Conservation (phyloP, 1,140 invertebrate genomes). For the Drosophila nebulosa region DNA sequence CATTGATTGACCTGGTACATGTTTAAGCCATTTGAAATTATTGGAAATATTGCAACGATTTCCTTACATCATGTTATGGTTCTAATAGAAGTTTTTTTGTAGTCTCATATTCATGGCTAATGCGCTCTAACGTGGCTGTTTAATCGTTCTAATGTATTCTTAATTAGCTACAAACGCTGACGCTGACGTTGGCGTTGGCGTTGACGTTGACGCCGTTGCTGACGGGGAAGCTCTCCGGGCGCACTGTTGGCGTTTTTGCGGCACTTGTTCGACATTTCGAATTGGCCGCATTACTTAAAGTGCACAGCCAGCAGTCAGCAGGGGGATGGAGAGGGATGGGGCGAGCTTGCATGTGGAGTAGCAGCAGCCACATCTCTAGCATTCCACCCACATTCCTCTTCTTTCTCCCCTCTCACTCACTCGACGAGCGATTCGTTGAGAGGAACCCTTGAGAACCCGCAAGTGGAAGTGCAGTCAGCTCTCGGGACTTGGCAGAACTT, state of each 20-base stretch:
- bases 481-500: constrained; percentile 47
- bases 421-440: neutral
- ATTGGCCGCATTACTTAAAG: constrained; percentile 73
- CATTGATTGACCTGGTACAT: too few relatives aligned
- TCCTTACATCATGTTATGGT: too few relatives aligned
- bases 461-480: constrained; percentile 47
- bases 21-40: too few relatives aligned
- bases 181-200: neutral
- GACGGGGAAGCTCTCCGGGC: neutral
- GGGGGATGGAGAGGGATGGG: neutral
- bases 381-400: neutral
- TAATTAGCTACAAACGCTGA: constrained; percentile 55
- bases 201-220: neutral
- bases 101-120: neutral
- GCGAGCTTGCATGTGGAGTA: neutral
- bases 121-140: neutral
- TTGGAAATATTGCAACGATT: too few relatives aligned
- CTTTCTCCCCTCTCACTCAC: too few relatives aligned
- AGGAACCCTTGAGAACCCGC: constrained; percentile 49
- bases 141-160: constrained; percentile 62
- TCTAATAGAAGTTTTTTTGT: too few relatives aligned
- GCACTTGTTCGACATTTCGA: constrained; percentile 74
- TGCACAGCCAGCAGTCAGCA: constrained; percentile 18
- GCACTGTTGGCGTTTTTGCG: constrained; percentile 29
- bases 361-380: neutral